phyloP scores from a whole-genome alignment of 2,888 invertebrate species.

The Steinernema hermaphroditum region DNA sequence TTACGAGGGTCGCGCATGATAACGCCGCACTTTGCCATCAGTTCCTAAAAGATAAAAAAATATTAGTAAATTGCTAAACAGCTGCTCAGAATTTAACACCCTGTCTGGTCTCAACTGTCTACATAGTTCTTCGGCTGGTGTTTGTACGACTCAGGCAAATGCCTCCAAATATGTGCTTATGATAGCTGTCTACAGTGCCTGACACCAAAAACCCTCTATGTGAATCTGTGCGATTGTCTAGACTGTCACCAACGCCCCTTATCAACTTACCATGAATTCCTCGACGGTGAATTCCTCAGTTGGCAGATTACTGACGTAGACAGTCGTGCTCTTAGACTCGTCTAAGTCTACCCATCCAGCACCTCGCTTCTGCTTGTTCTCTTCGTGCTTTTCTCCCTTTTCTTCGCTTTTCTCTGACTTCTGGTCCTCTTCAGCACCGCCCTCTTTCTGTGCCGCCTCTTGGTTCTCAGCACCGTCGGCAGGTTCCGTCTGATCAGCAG shows the following conservation, averaged over 20 bases:
- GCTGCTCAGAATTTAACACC: no score
- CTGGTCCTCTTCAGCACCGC: slow-evolving; percentile 38
- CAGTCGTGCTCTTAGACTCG: slow-evolving; percentile 85
- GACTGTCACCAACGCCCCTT: no score
- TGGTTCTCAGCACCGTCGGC: slow-evolving; percentile 34
- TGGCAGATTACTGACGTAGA: slow-evolving; percentile 92
- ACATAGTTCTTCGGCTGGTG: no score
- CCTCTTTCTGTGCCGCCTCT: slow-evolving; percentile 44
- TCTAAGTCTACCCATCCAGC: slow-evolving; percentile 88
- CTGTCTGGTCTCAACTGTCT: no score
- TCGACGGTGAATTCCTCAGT: slow-evolving; percentile 78
- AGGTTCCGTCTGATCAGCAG: neutral
- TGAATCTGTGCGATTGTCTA: no score
- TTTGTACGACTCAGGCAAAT: no score
- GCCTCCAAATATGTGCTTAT: no score
- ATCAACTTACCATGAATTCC: slow-evolving; percentile 70
- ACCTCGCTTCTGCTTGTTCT: slow-evolving; percentile 28
- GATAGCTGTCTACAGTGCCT: no score
- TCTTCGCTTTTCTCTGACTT: slow-evolving; percentile 48
- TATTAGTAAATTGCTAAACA: no score
- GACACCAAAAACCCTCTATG: no score
- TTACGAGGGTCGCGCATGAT: slow-evolving; percentile 83
- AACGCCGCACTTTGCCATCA: slow-evolving; percentile 95
- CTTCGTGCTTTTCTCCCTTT: slow-evolving; percentile 47
- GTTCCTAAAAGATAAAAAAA: slow-evolving; percentile 76